Evolutionary conservation across 2,888 invertebrate species (phyloP).

Genomic region (Cecidostiba fungosa): DNA sequence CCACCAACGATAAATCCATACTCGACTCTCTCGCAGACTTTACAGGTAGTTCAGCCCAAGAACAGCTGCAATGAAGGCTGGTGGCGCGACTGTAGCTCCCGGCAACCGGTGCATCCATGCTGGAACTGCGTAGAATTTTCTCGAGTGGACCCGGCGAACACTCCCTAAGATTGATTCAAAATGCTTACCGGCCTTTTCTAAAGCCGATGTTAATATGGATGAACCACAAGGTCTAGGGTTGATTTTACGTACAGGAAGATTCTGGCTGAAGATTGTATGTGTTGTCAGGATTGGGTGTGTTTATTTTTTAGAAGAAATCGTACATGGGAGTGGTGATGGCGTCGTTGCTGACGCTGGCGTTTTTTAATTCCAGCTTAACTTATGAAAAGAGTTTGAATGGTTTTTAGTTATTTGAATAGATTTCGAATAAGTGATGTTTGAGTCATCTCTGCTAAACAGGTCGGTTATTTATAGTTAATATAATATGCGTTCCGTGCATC

Average conservation of each 20-base stretch:
- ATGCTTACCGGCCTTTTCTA: not conserved
- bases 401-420: too few relatives aligned
- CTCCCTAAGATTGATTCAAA: not conserved
- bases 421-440: not conserved
- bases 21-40: not conserved
- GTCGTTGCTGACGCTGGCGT: too few relatives aligned
- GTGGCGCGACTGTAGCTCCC: not conserved
- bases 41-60: not conserved
- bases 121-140: constrained; percentile 28
- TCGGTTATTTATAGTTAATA: not conserved
- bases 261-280: too few relatives aligned
- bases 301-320: too few relatives aligned
- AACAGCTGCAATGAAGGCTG: not conserved
- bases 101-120: not conserved
- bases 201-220: not conserved
- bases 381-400: too few relatives aligned
- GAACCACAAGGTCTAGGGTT: too few relatives aligned
- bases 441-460: not conserved
- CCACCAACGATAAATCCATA: not conserved
- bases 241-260: not conserved
- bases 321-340: too few relatives aligned
- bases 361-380: too few relatives aligned
- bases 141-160: constrained; percentile 8
- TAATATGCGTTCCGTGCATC: not conserved
- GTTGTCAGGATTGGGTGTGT: too few relatives aligned